Base-by-base conservation (phyloP, 53 echinoderm and acorn worm species). In the Paracentrotus lividus region DNA sequence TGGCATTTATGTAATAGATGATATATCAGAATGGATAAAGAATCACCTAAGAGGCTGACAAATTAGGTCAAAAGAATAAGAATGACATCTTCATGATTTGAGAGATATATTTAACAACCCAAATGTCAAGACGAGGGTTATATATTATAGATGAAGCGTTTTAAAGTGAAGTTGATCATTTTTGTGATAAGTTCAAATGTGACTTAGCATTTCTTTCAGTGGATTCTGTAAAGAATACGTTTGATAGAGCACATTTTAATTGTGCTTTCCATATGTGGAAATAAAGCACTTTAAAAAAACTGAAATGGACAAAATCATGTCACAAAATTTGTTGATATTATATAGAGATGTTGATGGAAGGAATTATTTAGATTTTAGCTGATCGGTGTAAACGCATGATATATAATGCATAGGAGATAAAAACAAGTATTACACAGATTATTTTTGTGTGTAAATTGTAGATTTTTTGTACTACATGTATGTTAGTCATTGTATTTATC, bases 391-490 rank as follows among this genome's bases (percentile, higher is more conserved):
- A 85, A 44, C 34, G 86, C 86, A 86, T 86, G 86, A 34, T 53
- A 86, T 86, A 36, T 52, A 86, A 86, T 86, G 86, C 86, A 55
- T 33, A 55, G 53, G 86, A 56, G 86, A 86, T 45, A 13, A 89
- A 60, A 60, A 44, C 3, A 52, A 72, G 91, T 90, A 90, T 90
- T 90, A 90, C 91, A 90, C 91, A 92, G 81, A 78, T 92, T 92
- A 92, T 92, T 92, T 92, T 92, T 92, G 92, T 92, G 92, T 92
- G 92, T 92, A 92, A 49, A 92, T 92, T 78, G 92, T 92, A 92
- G 92, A 78, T 92, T 92, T n/a, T 89, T 92, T 92, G 92, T 92
- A 92, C 92, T 92, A 92, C 67, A 44, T 91, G 61, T 89, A 89
- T 90, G 91, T 92, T 81, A 78, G 92, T 92, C 81, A 77, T 57